Base-by-base conservation (phyloP, 1,140 invertebrate species). In the Hyphantria cunea region DNA sequence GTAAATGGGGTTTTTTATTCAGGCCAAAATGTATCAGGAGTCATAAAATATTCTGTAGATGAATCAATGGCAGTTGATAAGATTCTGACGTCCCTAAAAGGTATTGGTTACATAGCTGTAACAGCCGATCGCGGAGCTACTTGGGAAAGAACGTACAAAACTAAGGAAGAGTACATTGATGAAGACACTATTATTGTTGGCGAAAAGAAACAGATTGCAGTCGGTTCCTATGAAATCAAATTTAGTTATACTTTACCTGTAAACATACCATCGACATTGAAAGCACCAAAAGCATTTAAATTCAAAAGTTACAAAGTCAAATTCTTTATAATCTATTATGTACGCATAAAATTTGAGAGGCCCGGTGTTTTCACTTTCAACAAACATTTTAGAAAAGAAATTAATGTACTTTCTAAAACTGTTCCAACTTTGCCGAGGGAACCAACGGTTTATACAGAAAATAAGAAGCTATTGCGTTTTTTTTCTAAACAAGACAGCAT, bases 41-140 rank as follows among this genome's bases (percentile, higher is more conserved):
- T 69, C 8, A 70, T 77, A 31, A 74, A 67, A 59, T 80, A 80
- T 53, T 48, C 59, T 12, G 54, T 76, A 0, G 62, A 70, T 7
- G 58, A 64, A 54, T 62, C 53, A 15, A 77, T 58, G n/a, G 64
- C 53, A 14, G 63, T 73, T 17, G 66, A 67, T 0, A 67, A 67
- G 39, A 74, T 78, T n/a, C 64, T 55, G 13, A 52, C 73, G 0
- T 77, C 75, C 0, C 11, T 80, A 13, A 76, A 78, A 68, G 78
- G 78, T 0, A 62, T 32, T n/a, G 78, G 75, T 44, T 8, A 31
- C 51, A 50, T 78, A 5, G 60, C 44, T 13, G 14, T 72, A 48
- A 52, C 15, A 59, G 50, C 56, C 34, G 10, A 41, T 64, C 10
- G 37, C 6, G 66, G 48, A 39, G 41, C 63, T 14, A 58, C 17